Evolutionary conservation across 2,797 vertebrate genomes (phyloP).

Genomic region (Gambelia wislizenii): DNA sequence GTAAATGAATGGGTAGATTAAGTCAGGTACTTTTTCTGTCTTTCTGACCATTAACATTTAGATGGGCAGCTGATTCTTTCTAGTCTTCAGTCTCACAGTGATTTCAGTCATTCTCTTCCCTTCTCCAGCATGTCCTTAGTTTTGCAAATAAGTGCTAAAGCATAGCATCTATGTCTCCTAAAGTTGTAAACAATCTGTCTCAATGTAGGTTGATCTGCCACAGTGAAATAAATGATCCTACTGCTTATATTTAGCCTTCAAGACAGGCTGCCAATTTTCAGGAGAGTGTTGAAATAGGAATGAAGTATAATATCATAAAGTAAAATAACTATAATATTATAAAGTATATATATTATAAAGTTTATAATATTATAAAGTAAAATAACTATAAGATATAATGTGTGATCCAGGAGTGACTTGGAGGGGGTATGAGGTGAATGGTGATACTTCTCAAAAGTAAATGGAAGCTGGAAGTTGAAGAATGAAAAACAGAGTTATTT

Average conservation of each 20-base stretch:
- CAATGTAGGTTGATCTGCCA: neutral
- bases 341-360: too few relatives aligned
- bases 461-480: neutral
- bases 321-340: too few relatives aligned
- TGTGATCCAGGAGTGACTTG: neutral
- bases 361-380: too few relatives aligned
- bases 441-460: neutral
- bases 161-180: neutral
- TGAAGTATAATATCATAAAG: too few relatives aligned
- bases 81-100: neutral
- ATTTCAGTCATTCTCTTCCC: neutral
- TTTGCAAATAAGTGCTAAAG: neutral
- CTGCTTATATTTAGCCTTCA: neutral
- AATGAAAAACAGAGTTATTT: neutral
- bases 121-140: neutral
- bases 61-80: neutral
- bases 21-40: neutral
- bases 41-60: neutral
- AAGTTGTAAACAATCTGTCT: neutral
- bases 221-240: neutral
- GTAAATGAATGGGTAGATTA: neutral
- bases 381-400: neutral
- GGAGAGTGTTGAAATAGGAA: neutral
- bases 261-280: neutral
- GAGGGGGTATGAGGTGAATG: neutral